These are phyloP conservation scores for Gorsachius magnificus DNA, from an alignment of 2,797 vertebrate species.

Conservation along the genomic window DNA sequence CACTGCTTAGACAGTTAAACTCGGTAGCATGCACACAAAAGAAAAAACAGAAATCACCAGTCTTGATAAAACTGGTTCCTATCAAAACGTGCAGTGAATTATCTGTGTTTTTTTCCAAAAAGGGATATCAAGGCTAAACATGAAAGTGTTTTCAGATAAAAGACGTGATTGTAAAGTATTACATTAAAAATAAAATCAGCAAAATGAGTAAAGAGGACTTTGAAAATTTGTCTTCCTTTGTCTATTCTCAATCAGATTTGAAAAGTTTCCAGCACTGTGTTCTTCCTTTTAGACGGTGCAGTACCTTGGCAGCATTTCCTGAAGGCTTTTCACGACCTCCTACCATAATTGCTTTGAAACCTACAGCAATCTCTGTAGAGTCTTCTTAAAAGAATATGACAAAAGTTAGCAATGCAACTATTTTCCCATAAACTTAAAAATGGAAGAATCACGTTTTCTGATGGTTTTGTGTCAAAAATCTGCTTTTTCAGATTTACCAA, in stretches of 20 bases:
- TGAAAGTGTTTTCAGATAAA: not conserved
- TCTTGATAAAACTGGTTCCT: slow-evolving; percentile 14
- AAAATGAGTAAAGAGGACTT: not conserved
- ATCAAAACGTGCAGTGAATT: not conserved
- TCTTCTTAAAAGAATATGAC: slow-evolving; percentile 30
- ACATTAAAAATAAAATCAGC: not conserved
- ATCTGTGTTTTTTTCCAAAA: not conserved
- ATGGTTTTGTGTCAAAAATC: not conserved
- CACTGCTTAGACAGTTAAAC: not conserved
- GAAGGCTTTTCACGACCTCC: slow-evolving; percentile 43
- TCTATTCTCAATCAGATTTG: slow-evolving; percentile 1
- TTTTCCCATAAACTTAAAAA: not conserved
- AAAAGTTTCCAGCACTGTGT: slow-evolving; percentile 30
- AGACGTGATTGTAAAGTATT: not conserved
- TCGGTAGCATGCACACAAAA: not conserved
- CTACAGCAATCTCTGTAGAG: not conserved
- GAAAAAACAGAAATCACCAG: not conserved
- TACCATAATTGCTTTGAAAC: slow-evolving; percentile 30
- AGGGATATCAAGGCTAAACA: not conserved
- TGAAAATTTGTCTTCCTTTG: slow-evolving; percentile 12
- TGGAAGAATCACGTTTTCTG: not conserved
- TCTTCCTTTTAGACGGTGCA: slow-evolving; percentile 41
- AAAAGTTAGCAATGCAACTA: slow-evolving; percentile 11
- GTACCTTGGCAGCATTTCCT: slow-evolving; percentile 57
- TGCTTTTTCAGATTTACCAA: not conserved